Evolutionary conservation across 2,888 invertebrate genomes (phyloP), one percentile per base, ranked within the genome.

Genomic region (Scaptomyza parva): DNA sequence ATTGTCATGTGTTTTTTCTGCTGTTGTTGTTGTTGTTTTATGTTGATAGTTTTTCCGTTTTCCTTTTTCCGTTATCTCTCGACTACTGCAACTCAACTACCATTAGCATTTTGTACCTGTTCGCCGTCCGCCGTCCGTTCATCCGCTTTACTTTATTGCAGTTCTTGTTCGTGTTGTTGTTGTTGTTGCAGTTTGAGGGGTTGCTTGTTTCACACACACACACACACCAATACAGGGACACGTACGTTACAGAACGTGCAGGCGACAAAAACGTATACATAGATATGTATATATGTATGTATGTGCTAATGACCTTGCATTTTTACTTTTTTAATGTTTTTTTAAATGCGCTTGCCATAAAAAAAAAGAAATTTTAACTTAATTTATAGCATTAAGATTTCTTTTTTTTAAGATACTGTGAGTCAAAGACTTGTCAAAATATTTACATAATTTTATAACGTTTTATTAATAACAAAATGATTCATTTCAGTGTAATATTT

Each of bases 41-140:
- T n/a, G n/a, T n/a, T n/a, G n/a, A n/a, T n/a, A n/a, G 59, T 44
- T 52, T 41, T 30, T 41, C 53, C 57, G 0, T 61, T 67, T 64
- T 40, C 45, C 71, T 64, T 68, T 79, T 77, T 58, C 76, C 70
- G 74, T 83, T 79, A 79, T 83, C 81, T 74, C n/a, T n/a, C n/a
- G n/a, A n/a, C n/a, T n/a, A n/a, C n/a, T n/a, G n/a, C n/a, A n/a
- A n/a, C n/a, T 8, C 35, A 35, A 33, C 14, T 4, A 35, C 57
- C 65, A 73, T 76, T 75, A 68, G 74, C 67, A 80, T 70, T 78
- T 84, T 64, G 6, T 81, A 81, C 81, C 85, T 85, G 81, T 74
- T n/a, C n/a, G n/a, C n/a, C n/a, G n/a, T n/a, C n/a, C n/a, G n/a
- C n/a, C n/a, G n/a, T n/a, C n/a, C 78, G 73, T 41, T 70, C 70